These are phyloP conservation scores for Macropodus opercularis DNA, from an alignment of 2,797 vertebrate species.

Conservation along the genomic window DNA sequence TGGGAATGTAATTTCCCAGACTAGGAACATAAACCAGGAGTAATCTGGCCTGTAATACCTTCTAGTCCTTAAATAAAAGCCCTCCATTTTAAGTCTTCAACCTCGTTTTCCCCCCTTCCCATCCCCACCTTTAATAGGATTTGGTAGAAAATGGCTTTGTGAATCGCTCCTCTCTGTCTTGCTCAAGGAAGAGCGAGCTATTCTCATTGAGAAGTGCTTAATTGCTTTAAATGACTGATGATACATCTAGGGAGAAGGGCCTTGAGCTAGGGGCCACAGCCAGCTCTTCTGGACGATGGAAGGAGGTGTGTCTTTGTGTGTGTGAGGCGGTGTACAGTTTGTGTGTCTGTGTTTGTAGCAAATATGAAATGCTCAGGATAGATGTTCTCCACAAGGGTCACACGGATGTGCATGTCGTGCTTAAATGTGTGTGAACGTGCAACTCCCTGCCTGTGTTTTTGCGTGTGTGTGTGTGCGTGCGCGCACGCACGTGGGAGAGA, in stretches of 20 bases:
- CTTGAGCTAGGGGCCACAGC: conserved; percentile 76
- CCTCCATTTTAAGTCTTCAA: conserved; percentile 84
- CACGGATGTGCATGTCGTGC: conserved; percentile 28
- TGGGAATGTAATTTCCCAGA: conserved; percentile 85
- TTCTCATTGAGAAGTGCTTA: conserved; percentile 86
- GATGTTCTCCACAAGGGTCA: conserved; percentile 45
- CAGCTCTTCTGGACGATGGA: conserved; percentile 51
- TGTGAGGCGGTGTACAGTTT: not conserved
- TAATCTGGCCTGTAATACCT: conserved; percentile 87
- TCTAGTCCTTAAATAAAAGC: conserved; percentile 88
- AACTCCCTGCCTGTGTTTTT: conserved; percentile 9
- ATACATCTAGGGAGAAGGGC: conserved; percentile 76
- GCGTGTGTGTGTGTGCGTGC: conserved; percentile 11
- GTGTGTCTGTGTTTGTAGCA: conserved; percentile 30
- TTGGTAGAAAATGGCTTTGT: conserved; percentile 86
- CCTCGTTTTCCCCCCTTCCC: conserved; percentile 64
- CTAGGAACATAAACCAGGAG: conserved; percentile 86
- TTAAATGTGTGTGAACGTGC: conserved; percentile 40
- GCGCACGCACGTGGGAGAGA: conserved; percentile 33
- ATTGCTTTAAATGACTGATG: conserved; percentile 89
- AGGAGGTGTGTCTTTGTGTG: conserved; percentile 26
- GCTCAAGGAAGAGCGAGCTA: conserved; percentile 78
- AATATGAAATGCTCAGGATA: conserved; percentile 51
- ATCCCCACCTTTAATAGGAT: conserved; percentile 85
- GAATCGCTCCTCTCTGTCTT: conserved; percentile 84